These are phyloP conservation scores for Erebia ligea DNA, from an alignment of 2,888 invertebrate genomes.

Conservation along the genomic window DNA sequence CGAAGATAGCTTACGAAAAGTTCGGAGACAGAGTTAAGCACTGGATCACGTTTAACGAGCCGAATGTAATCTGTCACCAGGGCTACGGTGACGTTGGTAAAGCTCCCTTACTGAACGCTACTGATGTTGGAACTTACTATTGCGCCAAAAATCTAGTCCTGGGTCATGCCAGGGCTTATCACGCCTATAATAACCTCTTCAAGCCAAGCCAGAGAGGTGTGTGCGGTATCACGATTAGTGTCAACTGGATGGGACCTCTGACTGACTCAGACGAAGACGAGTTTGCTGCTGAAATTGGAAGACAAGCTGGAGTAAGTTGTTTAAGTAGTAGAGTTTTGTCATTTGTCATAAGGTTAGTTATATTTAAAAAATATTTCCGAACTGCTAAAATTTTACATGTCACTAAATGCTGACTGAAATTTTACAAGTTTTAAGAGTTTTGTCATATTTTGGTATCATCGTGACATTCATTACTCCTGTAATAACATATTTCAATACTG, in stretches of 20 bases:
- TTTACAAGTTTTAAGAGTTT: too few species aligned
- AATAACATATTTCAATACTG: too few species aligned
- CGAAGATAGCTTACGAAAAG: conserved; percentile 63
- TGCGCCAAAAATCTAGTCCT: conserved; percentile 76
- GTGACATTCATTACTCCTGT: too few species aligned
- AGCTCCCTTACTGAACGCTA: conserved; percentile 62
- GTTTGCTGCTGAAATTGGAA: conserved; percentile 56
- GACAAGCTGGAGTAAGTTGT: conserved; percentile 50
- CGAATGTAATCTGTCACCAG: conserved; percentile 61
- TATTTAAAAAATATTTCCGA: too few species aligned
- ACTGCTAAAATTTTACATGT: too few species aligned
- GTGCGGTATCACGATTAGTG: conserved; percentile 53
- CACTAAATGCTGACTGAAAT: too few species aligned
- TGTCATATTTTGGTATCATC: too few species aligned
- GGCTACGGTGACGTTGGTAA: conserved; percentile 68
- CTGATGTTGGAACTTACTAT: conserved; percentile 74
- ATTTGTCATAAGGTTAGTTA: too few species aligned
- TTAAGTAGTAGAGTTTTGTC: background rate
- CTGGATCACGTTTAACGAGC: conserved; percentile 85
- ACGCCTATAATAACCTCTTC: conserved; percentile 64
- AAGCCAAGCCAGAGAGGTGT: conserved; percentile 52
- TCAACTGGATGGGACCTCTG: conserved; percentile 58
- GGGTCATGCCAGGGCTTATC: conserved; percentile 80
- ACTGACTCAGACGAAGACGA: conserved; percentile 59
- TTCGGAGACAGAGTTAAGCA: conserved; percentile 79